phyloP scores from a whole-genome alignment of 2,888 invertebrate species.

The Lymantria dispar region DNA sequence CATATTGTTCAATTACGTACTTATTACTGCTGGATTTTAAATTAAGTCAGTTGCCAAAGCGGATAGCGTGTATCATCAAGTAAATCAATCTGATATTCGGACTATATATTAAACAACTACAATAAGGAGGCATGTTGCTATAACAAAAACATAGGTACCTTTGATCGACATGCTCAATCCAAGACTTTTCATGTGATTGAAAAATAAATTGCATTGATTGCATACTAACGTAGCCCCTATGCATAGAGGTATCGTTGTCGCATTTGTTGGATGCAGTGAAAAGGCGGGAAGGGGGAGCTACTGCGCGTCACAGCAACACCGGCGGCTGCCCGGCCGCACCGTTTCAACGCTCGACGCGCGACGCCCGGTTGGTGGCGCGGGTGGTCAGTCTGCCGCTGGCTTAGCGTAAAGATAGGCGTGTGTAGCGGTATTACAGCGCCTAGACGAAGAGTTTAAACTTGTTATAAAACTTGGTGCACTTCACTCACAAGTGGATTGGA shows the following conservation, averaged over 20 bases:
- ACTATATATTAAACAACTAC: background rate
- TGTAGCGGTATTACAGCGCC: conserved; percentile 22
- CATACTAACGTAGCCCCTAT: conserved; percentile 29
- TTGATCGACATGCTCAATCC: conserved; percentile 53
- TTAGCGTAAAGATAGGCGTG: conserved; percentile 26
- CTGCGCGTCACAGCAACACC: conserved; percentile 45
- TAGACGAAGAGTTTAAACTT: conserved; percentile 51
- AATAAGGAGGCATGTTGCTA: background rate
- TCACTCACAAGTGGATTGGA: conserved; percentile 56
- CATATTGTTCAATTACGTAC: no score
- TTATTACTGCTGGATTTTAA: conserved; percentile 4
- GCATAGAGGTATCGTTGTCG: conserved; percentile 54
- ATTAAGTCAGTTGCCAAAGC: background rate
- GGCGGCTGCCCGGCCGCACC: conserved; percentile 30
- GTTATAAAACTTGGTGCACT: conserved; percentile 64
- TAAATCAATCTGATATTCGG: background rate
- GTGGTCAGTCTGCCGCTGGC: background rate
- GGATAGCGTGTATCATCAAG: background rate
- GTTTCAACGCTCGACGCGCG: conserved; percentile 33
- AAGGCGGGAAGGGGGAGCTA: conserved; percentile 43
- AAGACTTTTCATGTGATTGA: conserved; percentile 56
- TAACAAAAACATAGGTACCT: conserved; percentile 15
- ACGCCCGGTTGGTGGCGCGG: background rate
- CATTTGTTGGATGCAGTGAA: conserved; percentile 55
- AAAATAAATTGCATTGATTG: conserved; percentile 60